Percentiles rank a stretch among this genome's conserved stretches.
Evolutionary conservation across 2,888 invertebrate genomes (phyloP).

Genomic region (Drosophila engyochracea): DNA sequence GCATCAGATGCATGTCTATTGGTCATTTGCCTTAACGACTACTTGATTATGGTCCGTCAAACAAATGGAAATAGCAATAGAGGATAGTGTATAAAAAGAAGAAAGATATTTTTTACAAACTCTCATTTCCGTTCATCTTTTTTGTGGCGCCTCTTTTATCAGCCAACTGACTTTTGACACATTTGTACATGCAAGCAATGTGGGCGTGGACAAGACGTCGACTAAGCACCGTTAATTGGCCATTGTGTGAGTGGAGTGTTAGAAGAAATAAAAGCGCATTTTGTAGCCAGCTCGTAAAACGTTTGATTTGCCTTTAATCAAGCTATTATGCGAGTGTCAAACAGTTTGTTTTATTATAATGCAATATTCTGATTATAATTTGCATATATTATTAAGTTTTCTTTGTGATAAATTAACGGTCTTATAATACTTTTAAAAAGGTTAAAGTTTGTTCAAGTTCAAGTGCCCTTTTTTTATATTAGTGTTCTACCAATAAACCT

Average conservation of each 20-base stretch:
- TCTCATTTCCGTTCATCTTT: constrained; percentile 70
- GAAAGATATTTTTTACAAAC: constrained; percentile 27
- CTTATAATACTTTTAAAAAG: neutral
- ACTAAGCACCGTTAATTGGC: constrained; percentile 47
- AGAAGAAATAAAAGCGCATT: constrained; percentile 9
- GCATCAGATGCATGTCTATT: constrained; percentile 34
- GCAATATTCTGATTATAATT: constrained; percentile 24
- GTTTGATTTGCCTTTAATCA: constrained; percentile 68
- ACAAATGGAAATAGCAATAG: constrained; percentile 32
- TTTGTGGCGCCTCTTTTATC: constrained; percentile 70
- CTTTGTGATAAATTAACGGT: constrained; percentile 13
- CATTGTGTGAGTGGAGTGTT: constrained; percentile 30
- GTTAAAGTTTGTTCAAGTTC: neutral
- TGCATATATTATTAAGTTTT: constrained; percentile 21
- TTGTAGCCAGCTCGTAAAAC: constrained; percentile 52
- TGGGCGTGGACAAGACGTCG: constrained; percentile 55
- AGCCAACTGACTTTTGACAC: constrained; percentile 40
- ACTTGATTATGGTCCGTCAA: constrained; percentile 63
- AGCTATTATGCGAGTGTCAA: constrained; percentile 60
- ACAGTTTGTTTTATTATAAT: constrained; percentile 60
- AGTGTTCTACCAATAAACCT: neutral
- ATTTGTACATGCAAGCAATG: constrained; percentile 20
- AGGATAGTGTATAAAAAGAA: constrained; percentile 7
- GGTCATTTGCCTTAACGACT: constrained; percentile 67
- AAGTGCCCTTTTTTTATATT: constrained; percentile 27